phyloP scores from a whole-genome alignment of 2,797 vertebrate genomes.

The Pipistrellus kuhlii region DNA sequence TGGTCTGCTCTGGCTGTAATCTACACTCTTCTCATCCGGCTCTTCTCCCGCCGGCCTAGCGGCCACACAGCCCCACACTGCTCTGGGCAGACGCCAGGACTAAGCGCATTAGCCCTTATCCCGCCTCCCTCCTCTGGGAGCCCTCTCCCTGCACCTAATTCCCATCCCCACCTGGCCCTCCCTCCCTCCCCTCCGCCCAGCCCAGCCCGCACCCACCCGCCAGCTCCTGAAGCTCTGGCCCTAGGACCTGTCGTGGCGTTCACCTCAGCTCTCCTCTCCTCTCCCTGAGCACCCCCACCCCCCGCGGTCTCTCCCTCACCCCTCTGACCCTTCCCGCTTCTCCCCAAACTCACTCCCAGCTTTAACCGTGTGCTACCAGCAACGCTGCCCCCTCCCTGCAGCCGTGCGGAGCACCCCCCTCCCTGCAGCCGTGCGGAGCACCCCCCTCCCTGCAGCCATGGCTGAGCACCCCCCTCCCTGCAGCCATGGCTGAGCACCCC shows the following conservation, averaged over 20 bases:
- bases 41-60: neutral
- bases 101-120: conserved; percentile 29
- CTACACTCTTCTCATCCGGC: neutral
- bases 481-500: too few relatives aligned
- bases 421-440: too few relatives aligned
- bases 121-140: neutral
- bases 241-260: neutral
- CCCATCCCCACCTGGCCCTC: conserved; percentile 37
- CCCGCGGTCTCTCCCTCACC: neutral
- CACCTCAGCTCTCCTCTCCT: neutral
- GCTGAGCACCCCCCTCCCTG: too few relatives aligned
- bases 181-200: too few relatives aligned
- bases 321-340: neutral
- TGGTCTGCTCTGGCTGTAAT: neutral
- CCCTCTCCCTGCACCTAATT: conserved; percentile 3
- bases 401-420: too few relatives aligned
- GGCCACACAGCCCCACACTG: accelerated
- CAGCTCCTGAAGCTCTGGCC: neutral
- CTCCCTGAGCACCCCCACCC: neutral
- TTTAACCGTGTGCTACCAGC: neutral
- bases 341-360: neutral
- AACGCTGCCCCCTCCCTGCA: accelerated
- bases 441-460: too few relatives aligned
- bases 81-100: neutral
- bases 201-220: too few relatives aligned